Evolutionary conservation across 2,113 vertebrate genomes (phyloP), one percentile per base, ranked within the genome.

Genomic region (Xyrauchen texanus): DNA sequence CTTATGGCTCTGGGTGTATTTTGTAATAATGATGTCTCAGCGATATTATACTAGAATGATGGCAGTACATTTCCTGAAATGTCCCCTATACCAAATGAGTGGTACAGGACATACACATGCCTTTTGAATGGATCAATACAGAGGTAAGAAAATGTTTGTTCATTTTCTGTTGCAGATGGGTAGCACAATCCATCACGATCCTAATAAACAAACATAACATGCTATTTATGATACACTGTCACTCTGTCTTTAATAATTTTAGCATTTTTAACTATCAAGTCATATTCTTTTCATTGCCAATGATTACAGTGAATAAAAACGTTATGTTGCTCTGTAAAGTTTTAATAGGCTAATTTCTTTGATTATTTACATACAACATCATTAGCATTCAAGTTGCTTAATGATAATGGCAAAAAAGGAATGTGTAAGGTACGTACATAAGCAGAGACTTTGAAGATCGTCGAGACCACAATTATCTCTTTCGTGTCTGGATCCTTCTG

Each of bases 141-240:
- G 46, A 95, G 83, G 82, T 95, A 96, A 68, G 92, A 90, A 77
- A 96, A 96, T 8, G 89, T 94, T 88, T 96, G 95, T 6, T 90
- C 79, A 0, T 94, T 93, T 55, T 78, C 86, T 66, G 78, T 86
- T 72, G 84, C 81, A 42, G 91, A 92, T 66, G 94, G 95, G 82
- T 93, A 95, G 72, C 91, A 92, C 2, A 92, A 42, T 21, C 93
- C 94, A 4, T 58, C 4, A 3, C 76, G 84, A 83, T 93, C 93
- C 95, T 96, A 52, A 73, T 13, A 76, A 60, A 78, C 21, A 34
- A 34, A 34, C 21, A 34, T 34, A 49, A 10, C 2, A 49, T 21
- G 15, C 4, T 46, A 3, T 13, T 13, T n/a, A 13, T 12, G 12
- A n/a, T 57, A 2, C 5, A 12, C 5, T 57, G 11, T 57, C 11